Evolutionary conservation across 1,140 invertebrate species (phyloP).

Genomic region (Chionoecetes opilio): DNA sequence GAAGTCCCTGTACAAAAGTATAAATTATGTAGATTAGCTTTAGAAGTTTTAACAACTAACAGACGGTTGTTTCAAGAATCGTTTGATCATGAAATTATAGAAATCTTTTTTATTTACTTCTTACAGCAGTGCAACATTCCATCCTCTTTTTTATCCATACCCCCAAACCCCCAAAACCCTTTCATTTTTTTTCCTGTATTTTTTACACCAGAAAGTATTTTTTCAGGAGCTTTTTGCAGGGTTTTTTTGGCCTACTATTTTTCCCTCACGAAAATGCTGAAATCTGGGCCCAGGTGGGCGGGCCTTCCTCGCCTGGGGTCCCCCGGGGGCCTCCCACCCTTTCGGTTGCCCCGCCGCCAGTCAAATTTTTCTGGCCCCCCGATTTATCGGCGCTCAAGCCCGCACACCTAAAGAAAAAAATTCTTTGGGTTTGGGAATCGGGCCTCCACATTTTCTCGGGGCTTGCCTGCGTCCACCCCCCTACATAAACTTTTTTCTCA

Average conservation of each 20-base stretch:
- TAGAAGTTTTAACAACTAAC: not conserved
- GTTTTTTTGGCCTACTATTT: no score
- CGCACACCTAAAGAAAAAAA: no score
- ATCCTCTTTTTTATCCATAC: not conserved
- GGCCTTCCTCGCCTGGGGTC: not conserved
- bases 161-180: not conserved
- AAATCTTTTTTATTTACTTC: not conserved
- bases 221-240: no score
- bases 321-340: not conserved
- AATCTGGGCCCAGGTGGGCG: not conserved
- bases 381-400: slow-evolving; percentile 10
- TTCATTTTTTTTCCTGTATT: not conserved
- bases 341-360: not conserved
- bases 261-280: no score
- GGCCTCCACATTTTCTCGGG: no score
- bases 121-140: not conserved
- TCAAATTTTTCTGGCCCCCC: not conserved
- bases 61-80: not conserved
- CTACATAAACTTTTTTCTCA: no score
- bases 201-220: no score
- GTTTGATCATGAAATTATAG: not conserved
- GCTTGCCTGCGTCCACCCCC: no score
- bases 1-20: no score
- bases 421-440: no score
- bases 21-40: no score